phyloP scores from a whole-genome alignment of 2,113 vertebrate genomes.

The Pampusana beccarii region DNA sequence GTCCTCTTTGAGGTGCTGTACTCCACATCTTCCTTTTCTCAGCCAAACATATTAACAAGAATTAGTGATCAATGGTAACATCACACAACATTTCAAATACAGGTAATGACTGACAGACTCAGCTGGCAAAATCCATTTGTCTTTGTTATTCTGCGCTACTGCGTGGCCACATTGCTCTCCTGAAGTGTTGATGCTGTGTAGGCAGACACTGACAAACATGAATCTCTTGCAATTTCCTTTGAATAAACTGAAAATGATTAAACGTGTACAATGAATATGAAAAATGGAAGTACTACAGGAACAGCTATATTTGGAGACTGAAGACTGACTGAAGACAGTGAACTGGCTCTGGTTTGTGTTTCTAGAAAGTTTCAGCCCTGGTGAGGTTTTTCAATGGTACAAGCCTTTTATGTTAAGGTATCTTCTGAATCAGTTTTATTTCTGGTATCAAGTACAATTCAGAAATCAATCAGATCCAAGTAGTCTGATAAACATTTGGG shows the following conservation, averaged over 20 bases:
- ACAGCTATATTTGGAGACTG: no score
- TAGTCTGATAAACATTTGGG: neutral
- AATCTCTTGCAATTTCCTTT: neutral
- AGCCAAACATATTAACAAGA: neutral
- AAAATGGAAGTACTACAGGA: neutral
- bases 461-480: neutral
- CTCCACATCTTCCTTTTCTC: neutral
- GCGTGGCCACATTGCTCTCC: neutral
- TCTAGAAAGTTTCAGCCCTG: neutral
- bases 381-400: neutral
- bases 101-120: neutral
- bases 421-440: neutral
- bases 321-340: neutral
- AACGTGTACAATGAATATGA: neutral
- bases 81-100: neutral
- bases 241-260: constrained; percentile 15
- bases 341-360: neutral
- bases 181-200: neutral
- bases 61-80: neutral
- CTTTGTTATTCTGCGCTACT: neutral
- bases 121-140: neutral
- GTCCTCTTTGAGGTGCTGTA: neutral
- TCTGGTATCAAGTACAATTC: neutral
- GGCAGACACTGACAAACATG: constrained; percentile 36
- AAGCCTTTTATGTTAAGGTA: neutral